Evolutionary conservation across 2,888 invertebrate genomes (phyloP), one percentile per base, ranked within the genome.

Genomic region (Ellobium chinense): DNA sequence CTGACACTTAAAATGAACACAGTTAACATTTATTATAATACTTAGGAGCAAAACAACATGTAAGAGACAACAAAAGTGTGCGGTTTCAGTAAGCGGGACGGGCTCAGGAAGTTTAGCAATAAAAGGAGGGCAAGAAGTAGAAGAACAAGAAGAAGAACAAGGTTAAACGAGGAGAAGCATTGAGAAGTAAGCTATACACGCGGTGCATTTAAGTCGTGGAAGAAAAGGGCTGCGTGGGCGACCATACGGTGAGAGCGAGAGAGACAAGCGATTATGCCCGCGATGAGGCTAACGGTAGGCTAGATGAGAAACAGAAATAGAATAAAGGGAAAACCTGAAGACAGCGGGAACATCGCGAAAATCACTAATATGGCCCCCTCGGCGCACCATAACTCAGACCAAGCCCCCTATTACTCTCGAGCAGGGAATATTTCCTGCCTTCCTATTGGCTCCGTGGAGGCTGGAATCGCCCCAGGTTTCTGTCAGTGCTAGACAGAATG

Each of bases 391-490:
- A 76, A 1, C 24, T 27, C 54, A 54, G 14, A 31, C n/a, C 31
- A 31, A 56, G 31, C 65, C 4, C 18, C 65, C 31, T n/a, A 29
- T 46, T 39, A 56, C 31, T n/a, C 14, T 14, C 29, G 21, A 36
- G 29, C 9, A 3, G 18, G 21, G 76, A 65, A 76, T 76, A 76
- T 76, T 76, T 66, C 66, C 36, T 34, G 21, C 24, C 56, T 66
- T 76, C 18, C 76, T 76, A 76, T 76, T 76, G 76, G 76, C 36
- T 66, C 29, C 0, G 21, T 5, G 4, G 27, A 4, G n/a, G 31
- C 36, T 46, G 56, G 76, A 66, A 54, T 76, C 76, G 76, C 76
- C 76, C 76, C n/a, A 21, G 66, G 54, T 34, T 54, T 9, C 76
- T 66, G 56, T 56, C 66, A 66, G 54, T 54, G n/a, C 36, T 18